Evolutionary conservation across 1,140 invertebrate species (phyloP).

Genomic region (Belonocnema kinseyi): DNA sequence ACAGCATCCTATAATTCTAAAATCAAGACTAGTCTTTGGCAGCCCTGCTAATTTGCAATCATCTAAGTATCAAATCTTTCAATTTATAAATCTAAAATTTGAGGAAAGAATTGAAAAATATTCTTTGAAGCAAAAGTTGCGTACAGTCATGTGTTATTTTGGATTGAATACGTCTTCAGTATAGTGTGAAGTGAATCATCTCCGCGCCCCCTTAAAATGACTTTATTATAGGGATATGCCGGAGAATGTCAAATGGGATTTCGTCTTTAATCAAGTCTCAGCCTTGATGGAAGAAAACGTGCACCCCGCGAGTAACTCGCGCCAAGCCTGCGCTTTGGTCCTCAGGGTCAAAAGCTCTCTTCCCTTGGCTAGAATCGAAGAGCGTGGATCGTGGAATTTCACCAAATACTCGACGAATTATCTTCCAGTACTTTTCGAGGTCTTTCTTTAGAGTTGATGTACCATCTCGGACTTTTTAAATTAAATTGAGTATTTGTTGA

Average conservation of each 20-base stretch:
- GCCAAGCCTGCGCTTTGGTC: conserved; percentile 61
- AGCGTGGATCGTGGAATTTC: conserved; percentile 19
- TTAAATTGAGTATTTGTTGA: neutral
- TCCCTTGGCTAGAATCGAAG: conserved; percentile 28
- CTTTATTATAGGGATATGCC: neutral
- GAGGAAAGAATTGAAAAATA: too few relatives aligned
- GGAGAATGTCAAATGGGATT: conserved; percentile 9
- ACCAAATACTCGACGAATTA: neutral
- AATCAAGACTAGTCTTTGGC: too few relatives aligned
- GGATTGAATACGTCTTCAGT: neutral
- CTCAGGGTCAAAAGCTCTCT: neutral
- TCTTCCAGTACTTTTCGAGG: conserved; percentile 8
- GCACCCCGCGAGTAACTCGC: conserved; percentile 44
- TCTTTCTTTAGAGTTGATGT: neutral
- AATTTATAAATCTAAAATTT: too few relatives aligned
- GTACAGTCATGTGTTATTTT: neutral
- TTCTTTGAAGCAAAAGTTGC: neutral
- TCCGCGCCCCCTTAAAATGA: neutral
- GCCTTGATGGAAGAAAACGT: conserved; percentile 29
- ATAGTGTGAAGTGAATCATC: neutral
- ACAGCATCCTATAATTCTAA: too few relatives aligned
- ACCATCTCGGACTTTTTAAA: neutral
- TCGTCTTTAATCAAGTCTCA: conserved; percentile 8
- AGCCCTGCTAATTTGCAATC: too few relatives aligned
- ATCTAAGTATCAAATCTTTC: too few relatives aligned